phyloP scores from a whole-genome alignment of 1,140 invertebrate genomes.

The Spodoptera frugiperda region DNA sequence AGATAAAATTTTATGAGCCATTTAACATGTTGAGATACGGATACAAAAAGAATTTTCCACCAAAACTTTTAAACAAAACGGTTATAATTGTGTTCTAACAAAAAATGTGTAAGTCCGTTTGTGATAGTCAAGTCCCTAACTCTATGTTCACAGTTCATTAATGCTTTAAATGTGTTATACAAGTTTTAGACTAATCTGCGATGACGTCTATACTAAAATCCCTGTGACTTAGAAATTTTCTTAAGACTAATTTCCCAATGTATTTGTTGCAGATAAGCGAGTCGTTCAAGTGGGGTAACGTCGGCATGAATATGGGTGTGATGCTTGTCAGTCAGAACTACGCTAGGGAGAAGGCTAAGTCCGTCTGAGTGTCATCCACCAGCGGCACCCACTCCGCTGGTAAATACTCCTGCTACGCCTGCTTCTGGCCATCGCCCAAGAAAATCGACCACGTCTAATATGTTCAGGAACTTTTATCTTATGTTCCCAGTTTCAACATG shows the following conservation, averaged over 20 bases:
- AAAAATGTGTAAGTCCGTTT: background rate
- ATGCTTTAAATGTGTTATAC: background rate
- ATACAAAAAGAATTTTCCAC: background rate
- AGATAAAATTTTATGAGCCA: constrained; percentile 24
- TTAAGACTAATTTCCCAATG: constrained; percentile 47
- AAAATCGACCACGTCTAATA: constrained; percentile 75
- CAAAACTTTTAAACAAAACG: background rate
- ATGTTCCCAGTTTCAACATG: constrained; percentile 26
- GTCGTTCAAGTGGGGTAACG: constrained; percentile 89
- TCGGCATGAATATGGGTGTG: constrained; percentile 89
- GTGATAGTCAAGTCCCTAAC: constrained; percentile 7
- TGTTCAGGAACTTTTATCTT: constrained; percentile 10
- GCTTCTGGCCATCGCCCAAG: constrained; percentile 72
- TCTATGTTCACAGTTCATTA: constrained; percentile 8
- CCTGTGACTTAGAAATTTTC: background rate
- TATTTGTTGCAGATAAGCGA: constrained; percentile 88
- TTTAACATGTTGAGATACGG: background rate
- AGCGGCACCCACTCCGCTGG: constrained; percentile 67
- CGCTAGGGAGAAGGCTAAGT: constrained; percentile 81
- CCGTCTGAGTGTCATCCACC: constrained; percentile 79
- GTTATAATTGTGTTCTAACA: background rate
- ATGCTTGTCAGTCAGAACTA: constrained; percentile 87
- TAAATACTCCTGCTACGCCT: constrained; percentile 67
- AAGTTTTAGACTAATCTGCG: constrained; percentile 11
- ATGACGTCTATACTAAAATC: constrained; percentile 32